Evolutionary conservation across 1,140 invertebrate species (phyloP).

Genomic region (Drosophila willistoni): DNA sequence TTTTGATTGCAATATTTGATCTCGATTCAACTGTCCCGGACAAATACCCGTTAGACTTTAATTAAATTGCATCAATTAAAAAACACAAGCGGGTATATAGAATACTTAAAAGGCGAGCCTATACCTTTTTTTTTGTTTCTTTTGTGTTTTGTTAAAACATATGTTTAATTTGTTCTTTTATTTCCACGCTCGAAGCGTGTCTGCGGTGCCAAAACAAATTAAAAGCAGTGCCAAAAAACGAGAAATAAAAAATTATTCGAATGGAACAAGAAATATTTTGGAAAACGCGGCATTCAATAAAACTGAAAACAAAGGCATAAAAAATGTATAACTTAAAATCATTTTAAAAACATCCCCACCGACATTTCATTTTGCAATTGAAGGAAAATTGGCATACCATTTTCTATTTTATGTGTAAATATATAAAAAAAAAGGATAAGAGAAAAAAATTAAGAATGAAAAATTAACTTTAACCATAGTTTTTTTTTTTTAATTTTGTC

Average conservation of each 20-base stretch:
- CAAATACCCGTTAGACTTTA: no score
- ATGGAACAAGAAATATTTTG: slow-evolving; percentile 14
- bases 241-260: slow-evolving; percentile 30
- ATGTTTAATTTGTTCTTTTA: slow-evolving; percentile 41
- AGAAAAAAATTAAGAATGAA: slow-evolving; percentile 9
- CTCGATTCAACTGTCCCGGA: no score
- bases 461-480: slow-evolving; percentile 25
- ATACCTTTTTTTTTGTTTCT: background rate
- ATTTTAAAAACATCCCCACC: slow-evolving; percentile 67
- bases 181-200: slow-evolving; percentile 74
- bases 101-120: background rate
- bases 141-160: slow-evolving; percentile 11
- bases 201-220: slow-evolving; percentile 76
- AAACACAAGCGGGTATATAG: no score
- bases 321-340: slow-evolving; percentile 20
- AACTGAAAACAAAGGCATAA: slow-evolving; percentile 1
- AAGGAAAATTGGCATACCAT: slow-evolving; percentile 40
- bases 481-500: slow-evolving; percentile 53
- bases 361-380: slow-evolving; percentile 36
- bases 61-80: no score
- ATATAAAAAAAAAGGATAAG: slow-evolving; percentile 30
- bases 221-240: slow-evolving; percentile 75
- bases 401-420: slow-evolving; percentile 56
- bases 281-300: slow-evolving; percentile 3
- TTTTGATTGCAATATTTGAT: no score